phyloP scores from a whole-genome alignment of 2,888 invertebrate genomes.

The Tachina fera region DNA sequence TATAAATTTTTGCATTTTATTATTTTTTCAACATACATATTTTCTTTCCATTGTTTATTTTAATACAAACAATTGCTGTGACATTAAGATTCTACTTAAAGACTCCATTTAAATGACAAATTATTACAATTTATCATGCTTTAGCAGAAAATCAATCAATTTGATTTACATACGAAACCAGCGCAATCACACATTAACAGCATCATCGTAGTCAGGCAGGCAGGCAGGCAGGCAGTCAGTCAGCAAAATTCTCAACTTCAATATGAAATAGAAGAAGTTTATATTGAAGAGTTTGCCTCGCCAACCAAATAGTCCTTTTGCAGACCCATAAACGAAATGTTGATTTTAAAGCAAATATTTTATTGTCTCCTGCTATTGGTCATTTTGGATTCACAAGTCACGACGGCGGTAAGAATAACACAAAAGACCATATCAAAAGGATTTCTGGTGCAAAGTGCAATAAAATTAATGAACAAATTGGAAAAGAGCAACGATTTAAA shows the following conservation, averaged over 20 bases:
- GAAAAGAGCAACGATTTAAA: constrained; percentile 73
- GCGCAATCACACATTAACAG: neutral
- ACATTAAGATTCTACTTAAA: constrained; percentile 38
- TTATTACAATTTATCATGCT: constrained; percentile 78
- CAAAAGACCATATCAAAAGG: constrained; percentile 65
- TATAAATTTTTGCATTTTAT: neutral
- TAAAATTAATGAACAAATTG: constrained; percentile 74
- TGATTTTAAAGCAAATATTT: constrained; percentile 72
- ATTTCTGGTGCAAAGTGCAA: constrained; percentile 73
- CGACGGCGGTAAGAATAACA: constrained; percentile 48
- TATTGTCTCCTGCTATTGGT: constrained; percentile 58
- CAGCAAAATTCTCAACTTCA: constrained; percentile 13
- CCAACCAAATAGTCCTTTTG: constrained; percentile 50
- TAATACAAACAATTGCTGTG: neutral
- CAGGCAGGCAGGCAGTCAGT: neutral
- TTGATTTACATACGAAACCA: constrained; percentile 68
- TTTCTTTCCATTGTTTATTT: neutral
- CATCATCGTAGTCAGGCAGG: neutral
- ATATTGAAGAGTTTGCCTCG: constrained; percentile 26
- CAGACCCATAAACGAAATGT: constrained; percentile 73
- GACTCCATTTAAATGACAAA: constrained; percentile 72
- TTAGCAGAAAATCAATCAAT: constrained; percentile 75
- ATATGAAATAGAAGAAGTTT: constrained; percentile 31
- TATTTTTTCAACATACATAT: constrained; percentile 12
- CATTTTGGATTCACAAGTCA: constrained; percentile 30